Conservation (phyloP, 2,113 vertebrate species). For the Brachypodius melanocephalos region DNA sequence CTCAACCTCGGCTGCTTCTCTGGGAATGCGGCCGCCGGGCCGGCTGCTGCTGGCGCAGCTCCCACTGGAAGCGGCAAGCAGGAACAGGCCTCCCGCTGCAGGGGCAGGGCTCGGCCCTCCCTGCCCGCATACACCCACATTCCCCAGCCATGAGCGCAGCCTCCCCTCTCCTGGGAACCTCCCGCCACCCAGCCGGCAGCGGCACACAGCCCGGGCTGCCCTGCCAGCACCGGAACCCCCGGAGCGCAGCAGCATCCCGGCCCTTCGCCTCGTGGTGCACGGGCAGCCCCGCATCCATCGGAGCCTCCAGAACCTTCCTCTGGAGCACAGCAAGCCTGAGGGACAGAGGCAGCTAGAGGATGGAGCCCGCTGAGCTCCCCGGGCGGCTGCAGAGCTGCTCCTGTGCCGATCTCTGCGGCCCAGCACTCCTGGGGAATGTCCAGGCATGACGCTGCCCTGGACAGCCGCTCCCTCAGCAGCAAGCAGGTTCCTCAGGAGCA, state of each 20-base stretch:
- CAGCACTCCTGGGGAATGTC: accelerated
- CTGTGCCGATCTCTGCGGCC: accelerated
- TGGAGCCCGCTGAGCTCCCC: not conserved
- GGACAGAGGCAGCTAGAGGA: accelerated
- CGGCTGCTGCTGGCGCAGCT: not conserved
- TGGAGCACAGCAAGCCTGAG: accelerated
- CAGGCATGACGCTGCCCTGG: accelerated
- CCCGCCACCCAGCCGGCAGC: not conserved
- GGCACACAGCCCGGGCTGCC: not conserved
- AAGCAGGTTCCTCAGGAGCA: not conserved
- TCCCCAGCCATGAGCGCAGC: constrained; percentile 60
- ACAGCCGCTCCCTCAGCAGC: not conserved
- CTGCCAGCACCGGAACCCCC: not conserved
- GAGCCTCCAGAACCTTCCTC: too few relatives aligned
- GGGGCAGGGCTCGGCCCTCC: constrained; percentile 58
- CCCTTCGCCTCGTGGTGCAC: accelerated
- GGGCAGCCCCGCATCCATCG: accelerated
- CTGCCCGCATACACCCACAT: constrained; percentile 66
- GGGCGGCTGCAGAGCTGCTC: not conserved
- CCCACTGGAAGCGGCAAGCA: constrained; percentile 51
- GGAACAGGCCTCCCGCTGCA: constrained; percentile 47
- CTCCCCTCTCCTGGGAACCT: constrained; percentile 48
- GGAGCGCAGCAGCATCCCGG: accelerated
- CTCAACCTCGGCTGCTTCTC: not conserved
- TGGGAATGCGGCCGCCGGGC: not conserved